These are phyloP conservation scores for Crotalus tigris DNA, from an alignment of 2,113 vertebrate species.

Conservation along the genomic window DNA sequence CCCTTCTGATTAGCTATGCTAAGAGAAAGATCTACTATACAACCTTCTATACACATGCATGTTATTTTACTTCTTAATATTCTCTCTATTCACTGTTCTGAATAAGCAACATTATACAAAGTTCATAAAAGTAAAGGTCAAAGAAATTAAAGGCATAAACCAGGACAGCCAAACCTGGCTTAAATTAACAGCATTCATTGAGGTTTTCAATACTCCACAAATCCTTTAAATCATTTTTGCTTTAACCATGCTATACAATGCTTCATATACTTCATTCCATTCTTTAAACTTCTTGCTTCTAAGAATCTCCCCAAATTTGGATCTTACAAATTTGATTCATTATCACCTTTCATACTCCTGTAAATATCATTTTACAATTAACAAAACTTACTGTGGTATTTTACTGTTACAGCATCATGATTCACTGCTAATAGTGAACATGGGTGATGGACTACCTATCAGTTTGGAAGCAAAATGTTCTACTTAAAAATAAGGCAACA, in stretches of 20 bases:
- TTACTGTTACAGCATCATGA: background rate
- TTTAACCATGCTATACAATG: background rate
- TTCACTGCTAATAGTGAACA: background rate
- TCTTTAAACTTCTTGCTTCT: background rate
- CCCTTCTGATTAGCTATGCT: background rate
- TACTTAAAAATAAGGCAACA: background rate
- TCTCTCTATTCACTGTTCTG: background rate
- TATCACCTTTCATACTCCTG: background rate
- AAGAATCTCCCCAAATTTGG: background rate
- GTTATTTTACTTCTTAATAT: background rate
- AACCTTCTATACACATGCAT: background rate
- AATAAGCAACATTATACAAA: background rate
- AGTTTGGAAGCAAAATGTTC: background rate
- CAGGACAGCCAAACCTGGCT: background rate
- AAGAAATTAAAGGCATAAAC: background rate
- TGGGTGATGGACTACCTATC: background rate
- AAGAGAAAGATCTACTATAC: background rate
- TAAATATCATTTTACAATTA: background rate
- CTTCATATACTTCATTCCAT: background rate
- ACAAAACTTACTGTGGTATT: background rate
- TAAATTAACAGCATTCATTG: background rate
- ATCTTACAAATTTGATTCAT: background rate
- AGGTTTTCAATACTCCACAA: background rate
- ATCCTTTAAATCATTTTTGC: background rate
- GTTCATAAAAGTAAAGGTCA: background rate